These are phyloP conservation scores for Mellilla xanthometata DNA, from an alignment of 2,888 invertebrate species.

Conservation along the genomic window DNA sequence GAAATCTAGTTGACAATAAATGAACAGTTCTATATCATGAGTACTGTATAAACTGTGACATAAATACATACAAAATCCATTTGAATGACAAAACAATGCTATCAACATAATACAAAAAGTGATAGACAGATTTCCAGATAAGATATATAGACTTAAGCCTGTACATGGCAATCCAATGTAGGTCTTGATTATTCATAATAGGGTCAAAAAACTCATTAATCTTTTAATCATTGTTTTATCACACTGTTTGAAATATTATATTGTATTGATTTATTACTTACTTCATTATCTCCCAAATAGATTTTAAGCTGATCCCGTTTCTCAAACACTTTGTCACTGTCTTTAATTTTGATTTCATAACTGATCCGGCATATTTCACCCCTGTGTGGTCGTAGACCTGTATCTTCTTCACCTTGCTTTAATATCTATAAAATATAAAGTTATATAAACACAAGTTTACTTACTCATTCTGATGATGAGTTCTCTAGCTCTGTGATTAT, in stretches of 20 bases:
- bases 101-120: conserved; percentile 6
- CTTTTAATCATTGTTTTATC: too few species aligned
- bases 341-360: conserved; percentile 74
- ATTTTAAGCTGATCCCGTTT: conserved; percentile 85
- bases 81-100: conserved; percentile 3
- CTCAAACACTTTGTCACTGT: conserved; percentile 86
- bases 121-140: conserved; percentile 14
- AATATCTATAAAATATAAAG: conserved; percentile 49
- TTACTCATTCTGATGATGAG: too few species aligned
- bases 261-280: conserved; percentile 53
- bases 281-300: conserved; percentile 93
- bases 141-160: conserved; percentile 3
- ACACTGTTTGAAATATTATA: too few species aligned
- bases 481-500: too few species aligned
- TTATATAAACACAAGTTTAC: too few species aligned
- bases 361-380: conserved; percentile 89
- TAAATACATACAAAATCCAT: conserved; percentile 2
- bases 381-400: conserved; percentile 86
- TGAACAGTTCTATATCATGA: too few species aligned
- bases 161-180: too few species aligned
- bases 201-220: conserved; percentile 20
- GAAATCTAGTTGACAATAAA: too few species aligned
- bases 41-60: too few species aligned
- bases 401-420: conserved; percentile 80
- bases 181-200: neutral